Evolutionary conservation across 2,113 vertebrate genomes (phyloP).

Genomic region (Vimba vimba): DNA sequence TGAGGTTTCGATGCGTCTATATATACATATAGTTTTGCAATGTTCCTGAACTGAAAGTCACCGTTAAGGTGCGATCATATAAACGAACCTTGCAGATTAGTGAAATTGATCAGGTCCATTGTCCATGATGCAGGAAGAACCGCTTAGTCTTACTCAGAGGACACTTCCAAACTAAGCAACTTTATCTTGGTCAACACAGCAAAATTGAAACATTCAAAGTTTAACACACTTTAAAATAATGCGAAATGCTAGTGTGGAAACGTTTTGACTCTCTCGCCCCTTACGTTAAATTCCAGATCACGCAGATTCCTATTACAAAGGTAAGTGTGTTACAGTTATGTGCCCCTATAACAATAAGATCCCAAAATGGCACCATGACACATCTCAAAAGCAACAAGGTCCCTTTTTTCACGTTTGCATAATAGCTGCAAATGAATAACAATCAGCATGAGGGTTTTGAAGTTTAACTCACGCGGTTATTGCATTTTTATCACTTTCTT

Average conservation of each 20-base stretch:
- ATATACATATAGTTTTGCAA: background rate
- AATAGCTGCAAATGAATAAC: background rate
- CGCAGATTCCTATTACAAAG: background rate
- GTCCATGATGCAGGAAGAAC: background rate
- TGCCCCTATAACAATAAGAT: background rate
- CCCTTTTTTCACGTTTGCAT: background rate
- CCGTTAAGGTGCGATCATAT: background rate
- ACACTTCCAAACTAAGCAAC: background rate
- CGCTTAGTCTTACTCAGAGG: background rate
- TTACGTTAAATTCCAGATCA: background rate
- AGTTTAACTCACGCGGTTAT: background rate
- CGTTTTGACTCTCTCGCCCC: background rate
- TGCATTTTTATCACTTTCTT: background rate
- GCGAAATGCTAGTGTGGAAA: background rate
- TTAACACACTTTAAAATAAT: background rate
- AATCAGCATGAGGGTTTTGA: background rate
- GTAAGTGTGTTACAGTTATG: background rate
- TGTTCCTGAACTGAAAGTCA: slow-evolving; percentile 8
- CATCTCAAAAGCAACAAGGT: background rate
- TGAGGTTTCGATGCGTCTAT: slow-evolving; percentile 5
- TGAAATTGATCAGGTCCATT: background rate
- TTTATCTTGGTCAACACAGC: background rate
- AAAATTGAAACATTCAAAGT: background rate
- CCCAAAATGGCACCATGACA: background rate
- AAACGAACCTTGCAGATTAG: background rate